Base-by-base conservation (phyloP, 2,888 invertebrate genomes). In the Ormyrus pomaceus region DNA sequence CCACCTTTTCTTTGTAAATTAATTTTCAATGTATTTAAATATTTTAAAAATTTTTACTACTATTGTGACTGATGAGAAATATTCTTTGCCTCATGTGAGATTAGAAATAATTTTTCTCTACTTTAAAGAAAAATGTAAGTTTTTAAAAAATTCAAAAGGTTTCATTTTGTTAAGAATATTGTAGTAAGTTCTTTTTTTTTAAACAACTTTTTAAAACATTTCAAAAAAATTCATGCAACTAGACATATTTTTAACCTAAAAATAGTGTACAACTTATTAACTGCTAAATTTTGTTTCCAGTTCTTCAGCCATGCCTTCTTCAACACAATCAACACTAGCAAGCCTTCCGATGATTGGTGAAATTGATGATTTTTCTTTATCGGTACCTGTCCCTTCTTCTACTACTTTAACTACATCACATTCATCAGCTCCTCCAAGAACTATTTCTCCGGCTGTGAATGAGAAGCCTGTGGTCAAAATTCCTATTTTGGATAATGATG, bases 321-420 rank as follows among this genome's bases (percentile, higher is more conserved):
- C 80, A 50, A 92, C 93, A 66, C 94, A 94, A 89, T 94, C 95
- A 84, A 94, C 95, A 8, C 92, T 95, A 83, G 95, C 95, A 84
- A 95, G 94, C 85, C 92, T 95, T 83, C 95, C 96, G 6, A 94
- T 95, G 94, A 95, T 95, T 83, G 94, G 95, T 64, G 95, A 95
- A 87, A 95, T 95, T 85, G 91, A 90, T 80, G 90, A 90, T 77
- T 89, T 86, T 77, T 89, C 85, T 82, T 84, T 84, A 11, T 51
- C 82, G 62, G 76, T 83, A 19, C 79, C 83, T 84, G 85, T 64
- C 85, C 86, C 82, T 78, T 73, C 76, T 70, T 61, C 82, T 46
- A 53, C 74, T 9, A 71, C 79, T 55, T 50, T 53, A 46, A 72
- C 81, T 53, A 55, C 80, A 61, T 65, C 84, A 89, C 90, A 68